Evolutionary conservation across 1,140 invertebrate species (phyloP).

Genomic region (Drosophila parvula): DNA sequence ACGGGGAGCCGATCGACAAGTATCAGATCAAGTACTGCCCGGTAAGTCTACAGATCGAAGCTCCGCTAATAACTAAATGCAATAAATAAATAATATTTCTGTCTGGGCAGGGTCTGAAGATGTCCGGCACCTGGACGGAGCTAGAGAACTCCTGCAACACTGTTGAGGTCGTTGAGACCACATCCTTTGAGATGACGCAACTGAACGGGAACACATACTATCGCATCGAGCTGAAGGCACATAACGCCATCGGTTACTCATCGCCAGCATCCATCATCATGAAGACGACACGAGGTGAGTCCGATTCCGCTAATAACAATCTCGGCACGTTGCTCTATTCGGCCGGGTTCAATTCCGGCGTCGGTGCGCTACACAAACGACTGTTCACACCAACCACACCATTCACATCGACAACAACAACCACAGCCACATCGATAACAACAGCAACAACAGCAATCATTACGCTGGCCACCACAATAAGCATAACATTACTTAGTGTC

Average conservation of each 20-base stretch:
- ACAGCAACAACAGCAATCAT: constrained; percentile 77
- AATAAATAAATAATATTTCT: neutral
- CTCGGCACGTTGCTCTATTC: constrained; percentile 84
- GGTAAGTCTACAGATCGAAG: constrained; percentile 85
- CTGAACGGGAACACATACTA: constrained; percentile 91
- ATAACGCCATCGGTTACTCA: constrained; percentile 93
- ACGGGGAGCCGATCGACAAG: constrained; percentile 93
- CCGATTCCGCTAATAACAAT: constrained; percentile 84
- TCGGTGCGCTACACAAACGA: constrained; percentile 81
- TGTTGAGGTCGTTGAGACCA: constrained; percentile 86
- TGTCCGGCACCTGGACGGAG: constrained; percentile 87
- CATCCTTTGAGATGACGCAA: constrained; percentile 87
- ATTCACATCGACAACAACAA: constrained; percentile 70
- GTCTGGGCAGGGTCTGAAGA: constrained; percentile 85
- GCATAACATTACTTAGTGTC: constrained; percentile 83
- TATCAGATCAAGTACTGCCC: constrained; percentile 93
- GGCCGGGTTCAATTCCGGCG: constrained; percentile 81
- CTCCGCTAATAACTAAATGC: rapidly evolving
- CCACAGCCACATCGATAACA: constrained; percentile 67
- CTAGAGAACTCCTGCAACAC: constrained; percentile 86
- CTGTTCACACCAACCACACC: constrained; percentile 69
- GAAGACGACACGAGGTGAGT: constrained; percentile 93
- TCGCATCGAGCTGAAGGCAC: constrained; percentile 91
- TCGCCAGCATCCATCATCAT: constrained; percentile 89
- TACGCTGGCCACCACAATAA: constrained; percentile 81